Conservation (phyloP, 2,888 invertebrate genomes). For the Oeneis ivallda region DNA sequence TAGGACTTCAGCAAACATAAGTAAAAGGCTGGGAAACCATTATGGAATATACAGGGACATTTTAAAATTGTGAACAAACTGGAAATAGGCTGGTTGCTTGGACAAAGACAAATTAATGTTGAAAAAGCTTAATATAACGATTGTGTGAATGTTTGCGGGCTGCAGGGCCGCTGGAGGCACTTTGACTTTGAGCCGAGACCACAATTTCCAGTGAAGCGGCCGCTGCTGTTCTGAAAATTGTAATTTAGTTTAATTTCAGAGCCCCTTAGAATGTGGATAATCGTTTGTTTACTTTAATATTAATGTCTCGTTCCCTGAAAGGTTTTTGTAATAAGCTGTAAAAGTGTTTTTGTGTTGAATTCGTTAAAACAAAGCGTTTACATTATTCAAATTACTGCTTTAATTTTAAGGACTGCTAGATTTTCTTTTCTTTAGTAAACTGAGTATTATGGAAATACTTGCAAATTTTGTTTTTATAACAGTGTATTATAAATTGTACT, state of each 20-base stretch:
- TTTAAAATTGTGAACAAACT: not conserved
- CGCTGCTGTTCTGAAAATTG: not conserved
- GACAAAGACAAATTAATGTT: not conserved
- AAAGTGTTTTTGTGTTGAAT: not conserved
- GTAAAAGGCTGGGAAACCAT: not conserved
- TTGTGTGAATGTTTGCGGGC: not conserved
- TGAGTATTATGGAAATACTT: no score
- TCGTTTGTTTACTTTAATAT: no score
- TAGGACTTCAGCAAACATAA: not conserved
- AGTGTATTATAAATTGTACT: no score
- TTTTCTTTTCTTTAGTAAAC: no score
- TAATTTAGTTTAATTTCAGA: not conserved
- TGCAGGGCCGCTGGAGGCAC: not conserved
- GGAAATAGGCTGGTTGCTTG: not conserved
- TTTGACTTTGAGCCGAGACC: not conserved
- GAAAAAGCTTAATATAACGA: not conserved
- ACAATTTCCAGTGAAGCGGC: not conserved
- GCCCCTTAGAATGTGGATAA: not conserved
- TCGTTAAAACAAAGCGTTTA: no score
- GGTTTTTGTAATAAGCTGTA: not conserved
- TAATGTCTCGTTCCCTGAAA: not conserved
- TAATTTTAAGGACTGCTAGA: no score
- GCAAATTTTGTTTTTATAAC: no score
- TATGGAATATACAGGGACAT: not conserved
- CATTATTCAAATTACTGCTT: no score